Conservation (phyloP, 2,888 invertebrate species). For the Panzeria rudis region DNA sequence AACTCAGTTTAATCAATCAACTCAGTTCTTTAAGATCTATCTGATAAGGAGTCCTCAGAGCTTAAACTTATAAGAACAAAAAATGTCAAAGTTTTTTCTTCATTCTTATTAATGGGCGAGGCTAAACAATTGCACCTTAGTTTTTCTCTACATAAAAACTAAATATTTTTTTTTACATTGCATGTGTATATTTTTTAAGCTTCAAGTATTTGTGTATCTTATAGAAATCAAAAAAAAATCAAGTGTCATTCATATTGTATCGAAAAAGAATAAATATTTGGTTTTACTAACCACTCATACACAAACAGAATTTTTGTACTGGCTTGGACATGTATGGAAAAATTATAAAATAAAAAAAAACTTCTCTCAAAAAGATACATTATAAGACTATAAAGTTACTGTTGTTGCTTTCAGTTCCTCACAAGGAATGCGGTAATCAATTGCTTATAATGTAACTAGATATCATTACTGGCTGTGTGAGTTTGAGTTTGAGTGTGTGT, state of each 20-base stretch:
- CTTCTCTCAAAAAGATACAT: background rate
- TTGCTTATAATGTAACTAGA: conserved; percentile 37
- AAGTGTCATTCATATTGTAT: conserved; percentile 69
- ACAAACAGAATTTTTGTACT: conserved; percentile 17
- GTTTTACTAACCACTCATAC: conserved; percentile 44
- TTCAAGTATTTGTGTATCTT: conserved; percentile 50
- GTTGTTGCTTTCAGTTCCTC: background rate
- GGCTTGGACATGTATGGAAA: background rate
- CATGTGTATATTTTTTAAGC: conserved; percentile 4
- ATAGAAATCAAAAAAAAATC: conserved; percentile 59
- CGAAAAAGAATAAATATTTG: conserved; percentile 66
- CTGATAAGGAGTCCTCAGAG: conserved; percentile 27
- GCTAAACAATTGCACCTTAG: conserved; percentile 65
- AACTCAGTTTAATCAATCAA: conserved; percentile 15
- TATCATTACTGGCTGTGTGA: conserved; percentile 4
- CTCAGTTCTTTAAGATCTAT: conserved; percentile 4
- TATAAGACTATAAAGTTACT: background rate
- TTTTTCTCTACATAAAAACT: conserved; percentile 43
- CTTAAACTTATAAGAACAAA: background rate
- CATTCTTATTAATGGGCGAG: conserved; percentile 54
- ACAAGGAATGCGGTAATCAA: conserved; percentile 58
- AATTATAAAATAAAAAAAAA: conserved; percentile 21
- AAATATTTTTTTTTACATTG: background rate
- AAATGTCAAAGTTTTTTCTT: background rate
- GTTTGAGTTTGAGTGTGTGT: conserved; percentile 15